Conservation (phyloP, 2,113 vertebrate species). For the Sinocyclocheilus maitianheensis region DNA sequence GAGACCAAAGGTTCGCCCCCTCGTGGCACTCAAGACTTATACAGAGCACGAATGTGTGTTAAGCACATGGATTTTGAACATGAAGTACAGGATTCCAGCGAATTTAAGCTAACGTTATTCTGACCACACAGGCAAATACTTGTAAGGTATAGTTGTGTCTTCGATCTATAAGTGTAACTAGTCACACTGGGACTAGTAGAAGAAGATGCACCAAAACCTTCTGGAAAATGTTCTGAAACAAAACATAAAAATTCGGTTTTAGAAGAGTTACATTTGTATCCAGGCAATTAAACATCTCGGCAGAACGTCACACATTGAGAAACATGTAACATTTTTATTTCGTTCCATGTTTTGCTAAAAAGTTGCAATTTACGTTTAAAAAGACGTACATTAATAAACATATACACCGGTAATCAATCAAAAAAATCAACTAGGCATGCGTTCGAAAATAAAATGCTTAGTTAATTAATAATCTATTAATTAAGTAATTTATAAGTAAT, state of each 20-base stretch:
- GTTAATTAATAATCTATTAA: background rate
- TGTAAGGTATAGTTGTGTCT: background rate
- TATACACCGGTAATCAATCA: background rate
- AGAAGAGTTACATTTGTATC: background rate
- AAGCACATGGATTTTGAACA: background rate
- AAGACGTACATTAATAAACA: background rate
- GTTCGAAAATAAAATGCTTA: background rate
- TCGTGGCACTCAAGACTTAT: constrained; percentile 58
- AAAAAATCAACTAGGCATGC: background rate
- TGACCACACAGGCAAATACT: background rate
- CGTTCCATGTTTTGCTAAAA: background rate
- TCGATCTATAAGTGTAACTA: background rate
- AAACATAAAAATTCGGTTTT: background rate
- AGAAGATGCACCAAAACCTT: background rate
- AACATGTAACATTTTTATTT: background rate
- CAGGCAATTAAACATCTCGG: background rate
- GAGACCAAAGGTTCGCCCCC: constrained; percentile 64
- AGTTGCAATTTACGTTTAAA: background rate
- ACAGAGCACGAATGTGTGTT: background rate
- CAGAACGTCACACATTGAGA: background rate
- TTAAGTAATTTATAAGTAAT: constrained; percentile 53
- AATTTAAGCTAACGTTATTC: background rate
- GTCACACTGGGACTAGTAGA: background rate
- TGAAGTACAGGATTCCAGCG: background rate
- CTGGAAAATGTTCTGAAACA: background rate